Evolutionary conservation across 2,113 vertebrate species (phyloP).

Genomic region (Sinocyclocheilus maitianheensis): DNA sequence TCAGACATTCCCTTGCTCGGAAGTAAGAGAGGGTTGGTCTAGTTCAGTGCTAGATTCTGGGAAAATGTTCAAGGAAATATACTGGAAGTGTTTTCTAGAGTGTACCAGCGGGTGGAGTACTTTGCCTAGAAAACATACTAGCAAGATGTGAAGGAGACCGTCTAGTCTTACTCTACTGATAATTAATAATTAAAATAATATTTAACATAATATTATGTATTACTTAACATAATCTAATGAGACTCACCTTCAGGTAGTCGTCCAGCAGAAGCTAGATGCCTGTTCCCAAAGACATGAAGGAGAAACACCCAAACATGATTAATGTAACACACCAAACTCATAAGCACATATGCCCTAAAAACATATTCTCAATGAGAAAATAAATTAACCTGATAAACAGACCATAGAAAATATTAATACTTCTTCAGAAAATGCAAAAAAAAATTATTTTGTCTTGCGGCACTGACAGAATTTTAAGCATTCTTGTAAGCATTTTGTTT

Average conservation of each 20-base stretch:
- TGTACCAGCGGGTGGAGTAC: constrained; percentile 44
- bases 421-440: background rate
- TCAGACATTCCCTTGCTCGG: background rate
- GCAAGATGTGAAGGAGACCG: background rate
- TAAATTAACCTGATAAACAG: background rate
- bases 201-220: constrained; percentile 20
- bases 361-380: background rate
- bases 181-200: background rate
- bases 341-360: background rate
- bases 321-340: constrained; percentile 29
- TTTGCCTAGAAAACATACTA: constrained; percentile 36
- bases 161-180: background rate
- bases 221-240: background rate
- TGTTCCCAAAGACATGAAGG: constrained; percentile 56
- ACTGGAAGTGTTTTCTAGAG: background rate
- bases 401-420: background rate
- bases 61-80: background rate
- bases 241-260: constrained; percentile 71
- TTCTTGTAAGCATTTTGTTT: no score
- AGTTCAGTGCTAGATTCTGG: background rate
- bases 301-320: background rate
- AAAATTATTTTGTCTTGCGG: no score
- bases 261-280: constrained; percentile 70
- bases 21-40: background rate
- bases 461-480: no score